These are phyloP conservation scores for Gavia stellata DNA, from an alignment of 2,113 vertebrate species.

Conservation along the genomic window DNA sequence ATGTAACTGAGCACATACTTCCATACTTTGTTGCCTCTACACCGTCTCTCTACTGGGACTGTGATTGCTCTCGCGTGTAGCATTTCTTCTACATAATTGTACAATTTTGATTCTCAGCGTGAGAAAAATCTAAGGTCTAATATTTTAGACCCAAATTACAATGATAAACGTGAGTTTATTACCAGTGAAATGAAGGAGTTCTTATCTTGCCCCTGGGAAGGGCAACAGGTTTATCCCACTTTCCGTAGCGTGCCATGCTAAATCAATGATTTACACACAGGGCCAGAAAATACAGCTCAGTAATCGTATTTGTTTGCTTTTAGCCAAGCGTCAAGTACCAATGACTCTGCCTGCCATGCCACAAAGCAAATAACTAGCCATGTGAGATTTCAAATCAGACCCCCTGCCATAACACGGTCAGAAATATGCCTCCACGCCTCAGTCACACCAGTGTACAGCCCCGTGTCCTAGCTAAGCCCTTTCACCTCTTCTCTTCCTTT, in stretches of 20 bases:
- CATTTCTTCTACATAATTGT: background rate
- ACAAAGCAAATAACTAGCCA: background rate
- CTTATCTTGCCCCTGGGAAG: background rate
- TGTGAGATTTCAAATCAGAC: background rate
- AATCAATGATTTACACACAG: background rate
- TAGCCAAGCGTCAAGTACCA: background rate
- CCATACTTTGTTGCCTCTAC: background rate
- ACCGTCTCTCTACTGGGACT: background rate
- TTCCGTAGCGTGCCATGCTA: fast-evolving
- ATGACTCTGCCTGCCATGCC: background rate
- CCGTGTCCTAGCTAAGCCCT: background rate
- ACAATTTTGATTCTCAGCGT: background rate
- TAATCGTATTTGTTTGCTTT: background rate
- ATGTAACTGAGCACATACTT: fast-evolving
- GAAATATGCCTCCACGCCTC: background rate
- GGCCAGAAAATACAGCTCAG: background rate
- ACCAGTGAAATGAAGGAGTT: background rate
- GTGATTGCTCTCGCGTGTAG: background rate
- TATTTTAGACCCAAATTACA: background rate
- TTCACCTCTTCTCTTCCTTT: background rate
- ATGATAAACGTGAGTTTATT: background rate
- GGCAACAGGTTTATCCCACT: background rate
- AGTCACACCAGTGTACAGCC: background rate
- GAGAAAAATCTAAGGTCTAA: background rate
- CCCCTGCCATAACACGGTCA: background rate